Conservation (phyloP, 2,797 vertebrate species). For the Mormyrus proboscirostris region DNA sequence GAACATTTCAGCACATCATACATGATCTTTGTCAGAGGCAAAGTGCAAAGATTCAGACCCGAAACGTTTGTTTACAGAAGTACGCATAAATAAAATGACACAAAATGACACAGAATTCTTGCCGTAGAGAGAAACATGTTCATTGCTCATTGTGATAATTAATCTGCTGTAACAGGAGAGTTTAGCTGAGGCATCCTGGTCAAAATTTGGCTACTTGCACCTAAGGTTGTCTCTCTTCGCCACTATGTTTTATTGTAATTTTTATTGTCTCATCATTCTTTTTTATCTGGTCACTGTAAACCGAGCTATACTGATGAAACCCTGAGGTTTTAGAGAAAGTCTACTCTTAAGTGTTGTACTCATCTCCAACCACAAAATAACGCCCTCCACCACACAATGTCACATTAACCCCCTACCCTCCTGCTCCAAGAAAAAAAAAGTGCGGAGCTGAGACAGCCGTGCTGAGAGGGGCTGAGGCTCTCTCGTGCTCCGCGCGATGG, state of each 20-base stretch:
- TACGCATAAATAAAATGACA: slow-evolving; percentile 17
- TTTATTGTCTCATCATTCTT: neutral
- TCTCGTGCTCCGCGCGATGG: slow-evolving; percentile 14
- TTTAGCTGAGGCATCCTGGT: slow-evolving; percentile 28
- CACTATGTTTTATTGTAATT: neutral
- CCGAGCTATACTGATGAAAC: neutral
- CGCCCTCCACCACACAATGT: neutral
- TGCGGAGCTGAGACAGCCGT: neutral
- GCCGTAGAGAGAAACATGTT: slow-evolving; percentile 3
- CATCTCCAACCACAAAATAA: neutral
- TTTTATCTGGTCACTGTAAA: slow-evolving; percentile 5
- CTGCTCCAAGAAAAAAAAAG: neutral
- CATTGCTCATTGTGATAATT: slow-evolving; percentile 14
- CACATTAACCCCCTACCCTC: neutral
- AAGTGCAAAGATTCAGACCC: slow-evolving; percentile 23
- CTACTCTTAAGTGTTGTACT: neutral
- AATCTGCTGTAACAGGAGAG: slow-evolving; percentile 22
- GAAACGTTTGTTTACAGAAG: slow-evolving; percentile 18
- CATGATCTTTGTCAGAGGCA: slow-evolving; percentile 2
- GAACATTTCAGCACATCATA: neutral
- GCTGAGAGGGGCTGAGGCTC: slow-evolving; percentile 17
- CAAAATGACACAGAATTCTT: slow-evolving; percentile 8
- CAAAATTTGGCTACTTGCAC: slow-evolving; percentile 25
- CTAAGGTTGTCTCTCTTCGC: neutral
- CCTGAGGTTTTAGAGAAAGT: slow-evolving; percentile 12